These are phyloP conservation scores for Tridacna gigas DNA, from an alignment of 2,888 invertebrate genomes.

Conservation along the genomic window DNA sequence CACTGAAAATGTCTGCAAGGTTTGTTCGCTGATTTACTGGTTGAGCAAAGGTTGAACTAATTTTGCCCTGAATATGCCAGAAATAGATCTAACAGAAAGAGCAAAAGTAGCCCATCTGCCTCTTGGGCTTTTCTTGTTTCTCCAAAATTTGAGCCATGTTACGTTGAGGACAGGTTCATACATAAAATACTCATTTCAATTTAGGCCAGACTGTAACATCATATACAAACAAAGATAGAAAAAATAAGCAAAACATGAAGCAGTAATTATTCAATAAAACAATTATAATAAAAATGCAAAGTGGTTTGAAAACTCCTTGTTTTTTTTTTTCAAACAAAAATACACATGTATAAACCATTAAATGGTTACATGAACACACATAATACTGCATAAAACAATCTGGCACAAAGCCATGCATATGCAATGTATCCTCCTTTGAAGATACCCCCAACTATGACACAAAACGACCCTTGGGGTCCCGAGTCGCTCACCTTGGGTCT, in stretches of 20 bases:
- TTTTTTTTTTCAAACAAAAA: not conserved
- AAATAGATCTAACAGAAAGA: too few relatives aligned
- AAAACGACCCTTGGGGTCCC: not conserved
- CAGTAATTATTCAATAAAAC: not conserved
- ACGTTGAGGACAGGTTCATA: too few relatives aligned
- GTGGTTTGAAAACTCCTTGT: conserved; percentile 26
- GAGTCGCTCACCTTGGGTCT: not conserved
- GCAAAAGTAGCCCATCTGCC: too few relatives aligned
- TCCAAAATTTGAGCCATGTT: too few relatives aligned
- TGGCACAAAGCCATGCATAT: not conserved
- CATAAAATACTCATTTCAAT: too few relatives aligned
- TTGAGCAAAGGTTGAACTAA: too few relatives aligned
- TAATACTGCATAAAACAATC: not conserved
- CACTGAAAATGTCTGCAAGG: too few relatives aligned
- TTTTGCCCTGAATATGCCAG: too few relatives aligned
- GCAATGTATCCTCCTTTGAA: too few relatives aligned
- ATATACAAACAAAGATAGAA: not conserved
- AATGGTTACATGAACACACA: conserved; percentile 13
- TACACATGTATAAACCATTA: conserved; percentile 6
- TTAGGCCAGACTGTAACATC: not conserved
- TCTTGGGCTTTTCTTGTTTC: too few relatives aligned
- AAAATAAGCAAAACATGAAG: too few relatives aligned
- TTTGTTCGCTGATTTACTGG: too few relatives aligned
- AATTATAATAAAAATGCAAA: conserved; percentile 29
- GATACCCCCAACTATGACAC: not conserved